phyloP scores from a whole-genome alignment of 2,888 invertebrate species.

The Lampropteryx suffumata region DNA sequence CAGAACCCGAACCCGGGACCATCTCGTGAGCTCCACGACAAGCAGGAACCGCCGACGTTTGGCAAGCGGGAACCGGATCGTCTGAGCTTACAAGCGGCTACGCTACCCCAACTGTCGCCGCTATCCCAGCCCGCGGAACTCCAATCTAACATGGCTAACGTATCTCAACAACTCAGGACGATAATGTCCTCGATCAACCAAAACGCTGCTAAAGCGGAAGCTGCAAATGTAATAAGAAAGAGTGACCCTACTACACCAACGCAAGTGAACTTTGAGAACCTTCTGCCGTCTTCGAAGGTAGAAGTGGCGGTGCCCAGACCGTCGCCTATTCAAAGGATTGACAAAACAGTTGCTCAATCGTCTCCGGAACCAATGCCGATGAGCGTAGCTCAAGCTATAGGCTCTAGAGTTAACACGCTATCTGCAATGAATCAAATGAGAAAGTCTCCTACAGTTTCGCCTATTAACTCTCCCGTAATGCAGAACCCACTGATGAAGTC shows the following conservation, averaged over 20 bases:
- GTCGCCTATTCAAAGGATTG: conserved; percentile 65
- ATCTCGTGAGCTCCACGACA: conserved; percentile 27
- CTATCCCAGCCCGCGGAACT: conserved; percentile 88
- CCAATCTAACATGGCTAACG: conserved; percentile 88
- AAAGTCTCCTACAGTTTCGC: conserved; percentile 75
- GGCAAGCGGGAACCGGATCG: conserved; percentile 63
- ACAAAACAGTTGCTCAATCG: conserved; percentile 56
- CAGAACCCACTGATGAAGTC: conserved; percentile 71
- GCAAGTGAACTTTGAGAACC: conserved; percentile 78
- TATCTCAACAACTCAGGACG: conserved; percentile 86
- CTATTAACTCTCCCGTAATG: conserved; percentile 69
- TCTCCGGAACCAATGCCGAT: conserved; percentile 60
- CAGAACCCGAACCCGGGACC: conserved; percentile 32
- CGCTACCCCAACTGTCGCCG: conserved; percentile 87
- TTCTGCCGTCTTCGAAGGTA: conserved; percentile 77
- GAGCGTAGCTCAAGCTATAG: conserved; percentile 67
- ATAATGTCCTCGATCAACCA: conserved; percentile 85
- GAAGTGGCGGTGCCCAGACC: conserved; percentile 69
- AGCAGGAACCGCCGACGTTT: conserved; percentile 52
- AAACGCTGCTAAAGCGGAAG: conserved; percentile 74
- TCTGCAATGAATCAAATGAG: conserved; percentile 66
- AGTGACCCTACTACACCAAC: conserved; percentile 68
- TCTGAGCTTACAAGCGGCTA: conserved; percentile 71
- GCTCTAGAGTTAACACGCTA: conserved; percentile 67
- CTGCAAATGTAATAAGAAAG: conserved; percentile 77